Conservation (phyloP, 2,797 vertebrate species). For the Remorina albescens region DNA sequence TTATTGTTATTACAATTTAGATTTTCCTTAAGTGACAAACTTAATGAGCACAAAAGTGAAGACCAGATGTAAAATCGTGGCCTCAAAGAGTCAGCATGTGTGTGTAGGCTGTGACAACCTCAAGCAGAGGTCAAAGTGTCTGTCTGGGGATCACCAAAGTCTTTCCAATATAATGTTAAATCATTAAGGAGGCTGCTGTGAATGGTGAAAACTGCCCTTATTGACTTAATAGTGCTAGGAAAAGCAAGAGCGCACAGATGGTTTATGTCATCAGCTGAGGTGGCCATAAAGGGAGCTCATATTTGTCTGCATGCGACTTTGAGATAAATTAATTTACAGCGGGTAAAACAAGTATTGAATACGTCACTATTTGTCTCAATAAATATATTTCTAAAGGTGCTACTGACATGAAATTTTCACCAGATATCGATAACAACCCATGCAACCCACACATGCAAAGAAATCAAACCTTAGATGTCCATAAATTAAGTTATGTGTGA, state of each 20-base stretch:
- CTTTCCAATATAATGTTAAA: constrained; percentile 56
- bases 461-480: too few species aligned
- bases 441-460: too few species aligned
- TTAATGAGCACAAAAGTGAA: constrained; percentile 2
- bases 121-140: constrained; percentile 52
- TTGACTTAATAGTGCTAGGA: constrained; percentile 21
- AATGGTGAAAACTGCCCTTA: constrained; percentile 34
- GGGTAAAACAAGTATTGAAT: too few species aligned
- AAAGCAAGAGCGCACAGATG: constrained; percentile 63
- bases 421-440: too few species aligned
- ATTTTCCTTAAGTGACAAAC: not conserved
- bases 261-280: constrained; percentile 44
- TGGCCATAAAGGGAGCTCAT: constrained; percentile 41
- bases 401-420: too few species aligned
- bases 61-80: not conserved
- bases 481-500: too few species aligned
- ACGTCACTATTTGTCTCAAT: too few species aligned
- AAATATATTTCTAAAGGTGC: too few species aligned
- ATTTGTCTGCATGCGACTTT: constrained; percentile 53
- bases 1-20: not conserved
- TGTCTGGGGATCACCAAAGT: constrained; percentile 33
- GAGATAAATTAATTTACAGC: constrained; percentile 56
- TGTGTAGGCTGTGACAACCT: constrained; percentile 28
- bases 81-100: constrained; percentile 12
- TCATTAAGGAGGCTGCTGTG: constrained; percentile 61